Conservation (phyloP, 2,888 invertebrate species). For the Lamellibrachia columna region DNA sequence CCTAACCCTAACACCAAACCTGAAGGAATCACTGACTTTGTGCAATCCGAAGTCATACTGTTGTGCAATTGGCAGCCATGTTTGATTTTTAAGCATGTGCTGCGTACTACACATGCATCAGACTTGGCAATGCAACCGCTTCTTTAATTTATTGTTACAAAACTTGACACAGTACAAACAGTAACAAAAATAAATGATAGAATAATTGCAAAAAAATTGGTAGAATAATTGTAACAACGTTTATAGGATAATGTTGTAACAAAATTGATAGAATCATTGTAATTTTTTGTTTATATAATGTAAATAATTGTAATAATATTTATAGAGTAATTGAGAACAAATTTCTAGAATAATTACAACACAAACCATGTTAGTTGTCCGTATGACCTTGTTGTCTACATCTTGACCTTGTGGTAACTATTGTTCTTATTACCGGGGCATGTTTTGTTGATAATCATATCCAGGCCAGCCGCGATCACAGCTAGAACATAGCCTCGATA, state of each 20-base stretch:
- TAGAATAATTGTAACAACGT: background rate
- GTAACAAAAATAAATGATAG: background rate
- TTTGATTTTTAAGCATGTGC: too few species aligned
- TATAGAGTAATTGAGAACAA: background rate
- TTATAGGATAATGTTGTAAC: background rate
- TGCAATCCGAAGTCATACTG: background rate
- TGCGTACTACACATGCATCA: background rate
- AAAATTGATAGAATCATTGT: background rate
- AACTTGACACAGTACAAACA: background rate
- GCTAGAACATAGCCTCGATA: background rate
- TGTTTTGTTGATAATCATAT: conserved; percentile 6
- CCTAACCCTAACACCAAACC: background rate
- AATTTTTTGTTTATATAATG: background rate
- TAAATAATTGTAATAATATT: background rate
- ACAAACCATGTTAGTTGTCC: background rate
- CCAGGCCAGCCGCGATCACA: background rate
- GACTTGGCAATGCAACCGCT: background rate
- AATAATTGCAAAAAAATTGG: background rate
- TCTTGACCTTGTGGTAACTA: background rate
- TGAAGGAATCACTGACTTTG: background rate
- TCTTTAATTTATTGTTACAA: background rate
- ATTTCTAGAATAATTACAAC: background rate
- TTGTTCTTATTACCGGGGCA: background rate
- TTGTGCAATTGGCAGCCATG: too few species aligned
- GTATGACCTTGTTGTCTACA: background rate